phyloP scores from a whole-genome alignment of 92 coral and sea anemone species.

The Siderastrea radians region DNA sequence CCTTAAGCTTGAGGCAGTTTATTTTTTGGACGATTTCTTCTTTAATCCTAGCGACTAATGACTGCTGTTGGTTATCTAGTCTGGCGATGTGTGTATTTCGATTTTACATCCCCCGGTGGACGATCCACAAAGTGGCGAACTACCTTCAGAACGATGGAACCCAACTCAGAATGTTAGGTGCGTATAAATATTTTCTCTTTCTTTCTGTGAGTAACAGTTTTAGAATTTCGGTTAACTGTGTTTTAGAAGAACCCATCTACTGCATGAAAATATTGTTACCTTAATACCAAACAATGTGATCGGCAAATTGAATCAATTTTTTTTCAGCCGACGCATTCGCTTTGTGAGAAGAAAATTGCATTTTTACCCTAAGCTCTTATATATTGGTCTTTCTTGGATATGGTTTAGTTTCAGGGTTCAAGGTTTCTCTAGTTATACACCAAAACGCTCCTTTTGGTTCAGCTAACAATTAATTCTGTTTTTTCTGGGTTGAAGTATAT shows the following conservation, averaged over 20 bases:
- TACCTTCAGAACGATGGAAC: conserved; percentile 99
- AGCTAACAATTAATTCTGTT: neutral
- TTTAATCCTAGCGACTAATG: neutral
- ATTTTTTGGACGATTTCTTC: neutral
- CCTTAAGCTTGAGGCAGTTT: neutral
- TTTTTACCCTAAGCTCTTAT: neutral
- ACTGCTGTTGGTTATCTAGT: conserved; percentile 56
- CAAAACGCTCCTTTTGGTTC: neutral
- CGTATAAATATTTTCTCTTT: conserved; percentile 12
- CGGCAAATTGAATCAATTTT: neutral
- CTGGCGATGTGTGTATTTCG: conserved; percentile 99
- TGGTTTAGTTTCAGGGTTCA: neutral
- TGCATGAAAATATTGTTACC: neutral
- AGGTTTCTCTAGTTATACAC: neutral
- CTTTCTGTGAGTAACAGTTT: neutral
- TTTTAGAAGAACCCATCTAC: neutral
- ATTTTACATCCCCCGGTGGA: conserved; percentile 98
- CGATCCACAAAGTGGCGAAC: conserved; percentile 98
- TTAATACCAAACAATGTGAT: conserved; percentile 7
- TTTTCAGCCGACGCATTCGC: neutral
- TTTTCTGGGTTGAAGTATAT: neutral
- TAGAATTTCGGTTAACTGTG: neutral
- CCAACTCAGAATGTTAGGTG: conserved; percentile 99
- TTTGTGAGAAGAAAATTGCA: neutral
- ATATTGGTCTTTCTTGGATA: conserved; percentile 15